Base-by-base conservation (phyloP, 2,113 vertebrate species). In the Otocyon megalotis region DNA sequence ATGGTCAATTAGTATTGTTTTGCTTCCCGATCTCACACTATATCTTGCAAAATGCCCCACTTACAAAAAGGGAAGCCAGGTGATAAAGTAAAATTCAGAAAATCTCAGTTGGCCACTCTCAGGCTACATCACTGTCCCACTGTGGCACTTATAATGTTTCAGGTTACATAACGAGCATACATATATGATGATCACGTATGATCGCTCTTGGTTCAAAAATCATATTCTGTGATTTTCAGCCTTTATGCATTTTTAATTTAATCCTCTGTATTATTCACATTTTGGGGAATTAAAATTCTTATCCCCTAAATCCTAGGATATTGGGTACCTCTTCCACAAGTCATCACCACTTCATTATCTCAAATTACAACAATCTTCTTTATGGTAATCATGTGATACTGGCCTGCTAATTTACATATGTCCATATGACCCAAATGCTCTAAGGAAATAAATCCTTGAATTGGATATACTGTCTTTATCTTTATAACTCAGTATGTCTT, bases 1-100 rank as follows among this genome's bases (percentile, higher is more conserved):
- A 60, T 69, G 50, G 17, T 30, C 62, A 94, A 94, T 97, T 92
- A 96, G 24, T 62, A 85, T 65, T 84, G 30, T 56, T 93, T 67
- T 83, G 48, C 86, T 92, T 67, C 24, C 62, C 60, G 26, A 17
- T 63, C 43, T 80, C 76, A 93, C 20, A 48, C 37, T 69, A 26
- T 15, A 69, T 92, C 20, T 83, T 87, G 16, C 35, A 79, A 71
- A 79, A 14, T 65, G 35, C 1, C 48, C 60, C 56, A 82, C 11
- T 84, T 65, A 65, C 53, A 35, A 62, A 56, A 56, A 4, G 0
- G 26, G n/a, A 89, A 72, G 35, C 15, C 56, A 91, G 32, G 17
- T 82, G 48, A 81, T 32, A 67, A 71, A 77, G 2, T 54, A 62
- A 37, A 89, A 65, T 74, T 71, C 63, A 94, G 54, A 53, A 28